phyloP scores from a whole-genome alignment of 1,140 invertebrate genomes.

The Lycorma delicatula region DNA sequence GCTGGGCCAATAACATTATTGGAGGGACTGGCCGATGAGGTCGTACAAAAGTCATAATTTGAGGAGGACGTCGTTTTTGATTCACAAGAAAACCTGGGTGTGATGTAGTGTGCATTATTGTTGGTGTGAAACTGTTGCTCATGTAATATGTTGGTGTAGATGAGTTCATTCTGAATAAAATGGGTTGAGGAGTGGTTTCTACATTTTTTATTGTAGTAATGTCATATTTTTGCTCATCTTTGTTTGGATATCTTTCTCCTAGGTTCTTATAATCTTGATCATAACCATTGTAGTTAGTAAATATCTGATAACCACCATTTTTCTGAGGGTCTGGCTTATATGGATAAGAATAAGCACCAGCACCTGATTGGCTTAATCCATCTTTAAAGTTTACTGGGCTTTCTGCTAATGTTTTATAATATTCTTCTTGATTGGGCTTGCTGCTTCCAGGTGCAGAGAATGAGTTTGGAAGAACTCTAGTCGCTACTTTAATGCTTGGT shows the following conservation, averaged over 20 bases:
- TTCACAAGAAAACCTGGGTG: too few species aligned
- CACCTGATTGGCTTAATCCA: neutral
- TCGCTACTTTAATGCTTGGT: conserved; percentile 56
- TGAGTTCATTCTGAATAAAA: neutral
- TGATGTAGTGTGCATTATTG: neutral
- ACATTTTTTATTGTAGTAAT: neutral
- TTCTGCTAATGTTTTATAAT: conserved; percentile 11
- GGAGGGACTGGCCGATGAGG: conserved; percentile 11
- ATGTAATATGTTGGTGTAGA: neutral
- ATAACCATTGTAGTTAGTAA: too few species aligned
- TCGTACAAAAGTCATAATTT: conserved; percentile 13
- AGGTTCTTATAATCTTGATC: neutral
- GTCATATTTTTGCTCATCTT: neutral
- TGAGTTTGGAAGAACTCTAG: conserved; percentile 56
- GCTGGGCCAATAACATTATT: neutral
- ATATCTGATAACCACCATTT: neutral
- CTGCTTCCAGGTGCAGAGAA: neutral
- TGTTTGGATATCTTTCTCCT: neutral
- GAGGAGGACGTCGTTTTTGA: neutral
- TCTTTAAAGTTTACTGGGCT: conserved; percentile 11
- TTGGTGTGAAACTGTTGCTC: neutral
- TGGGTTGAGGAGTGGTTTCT: neutral
- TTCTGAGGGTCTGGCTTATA: neutral
- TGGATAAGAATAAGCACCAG: neutral
- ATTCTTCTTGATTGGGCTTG: conserved; percentile 1